Evolutionary conservation across 2,797 vertebrate genomes (phyloP).

Genomic region (Gambusia yucatana): DNA sequence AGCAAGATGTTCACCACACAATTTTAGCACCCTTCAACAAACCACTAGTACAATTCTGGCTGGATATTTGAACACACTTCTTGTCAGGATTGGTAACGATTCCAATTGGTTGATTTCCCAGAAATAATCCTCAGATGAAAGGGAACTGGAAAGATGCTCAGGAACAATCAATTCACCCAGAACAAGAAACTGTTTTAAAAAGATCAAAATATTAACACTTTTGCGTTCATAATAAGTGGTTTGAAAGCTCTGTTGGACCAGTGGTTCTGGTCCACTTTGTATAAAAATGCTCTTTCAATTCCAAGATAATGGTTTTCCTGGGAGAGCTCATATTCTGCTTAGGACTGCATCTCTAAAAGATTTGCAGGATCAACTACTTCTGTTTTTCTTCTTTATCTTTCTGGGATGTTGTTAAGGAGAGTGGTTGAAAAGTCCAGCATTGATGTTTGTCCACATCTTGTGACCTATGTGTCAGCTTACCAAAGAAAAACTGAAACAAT

Average conservation of each 20-base stretch:
- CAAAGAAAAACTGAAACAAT: not conserved
- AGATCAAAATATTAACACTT: not conserved
- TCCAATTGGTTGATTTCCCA: not conserved
- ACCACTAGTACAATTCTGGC: not conserved
- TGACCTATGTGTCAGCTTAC: not conserved
- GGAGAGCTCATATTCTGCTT: not conserved
- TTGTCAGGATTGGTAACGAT: not conserved
- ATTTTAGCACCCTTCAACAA: not conserved
- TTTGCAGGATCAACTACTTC: not conserved
- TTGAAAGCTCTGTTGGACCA: not conserved
- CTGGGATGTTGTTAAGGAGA: not conserved
- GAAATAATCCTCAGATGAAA: not conserved
- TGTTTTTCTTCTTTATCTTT: not conserved
- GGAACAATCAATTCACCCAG: not conserved
- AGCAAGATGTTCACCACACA: not conserved
- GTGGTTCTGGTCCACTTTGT: not conserved
- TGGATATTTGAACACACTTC: not conserved
- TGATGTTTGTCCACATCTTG: not conserved
- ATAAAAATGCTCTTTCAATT: not conserved
- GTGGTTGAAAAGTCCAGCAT: not conserved
- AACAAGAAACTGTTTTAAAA: not conserved
- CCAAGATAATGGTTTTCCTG: not conserved
- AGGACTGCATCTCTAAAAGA: not conserved
- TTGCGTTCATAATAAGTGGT: not conserved
- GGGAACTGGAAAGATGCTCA: not conserved